These are phyloP conservation scores for Leptinotarsa juncta DNA, from an alignment of 2,888 invertebrate species.

Conservation along the genomic window DNA sequence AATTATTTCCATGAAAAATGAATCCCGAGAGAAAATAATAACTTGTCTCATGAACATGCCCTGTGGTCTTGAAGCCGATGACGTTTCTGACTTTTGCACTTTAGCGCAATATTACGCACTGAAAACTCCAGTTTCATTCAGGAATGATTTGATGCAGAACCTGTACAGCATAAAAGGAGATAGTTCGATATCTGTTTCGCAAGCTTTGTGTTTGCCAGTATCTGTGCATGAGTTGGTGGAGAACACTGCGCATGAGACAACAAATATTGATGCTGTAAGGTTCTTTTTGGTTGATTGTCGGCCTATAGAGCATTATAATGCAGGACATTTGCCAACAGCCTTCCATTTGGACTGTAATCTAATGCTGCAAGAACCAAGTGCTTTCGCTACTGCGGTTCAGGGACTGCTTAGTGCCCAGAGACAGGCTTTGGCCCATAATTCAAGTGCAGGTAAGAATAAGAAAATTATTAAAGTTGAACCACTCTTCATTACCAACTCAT, in stretches of 20 bases:
- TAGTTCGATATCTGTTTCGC: slow-evolving; percentile 69
- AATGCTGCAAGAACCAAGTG: slow-evolving; percentile 95
- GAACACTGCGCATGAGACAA: slow-evolving; percentile 77
- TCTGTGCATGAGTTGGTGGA: slow-evolving; percentile 92
- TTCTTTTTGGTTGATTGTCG: slow-evolving; percentile 98
- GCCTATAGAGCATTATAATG: slow-evolving; percentile 96
- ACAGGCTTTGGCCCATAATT: slow-evolving; percentile 87
- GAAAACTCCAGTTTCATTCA: slow-evolving; percentile 93
- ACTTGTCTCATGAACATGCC: slow-evolving; percentile 81
- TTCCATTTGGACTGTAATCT: slow-evolving; percentile 98
- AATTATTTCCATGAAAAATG: slow-evolving; percentile 81
- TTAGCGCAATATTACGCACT: slow-evolving; percentile 95
- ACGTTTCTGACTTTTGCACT: slow-evolving; percentile 96
- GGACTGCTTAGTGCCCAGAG: slow-evolving; percentile 90
- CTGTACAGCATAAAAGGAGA: slow-evolving; percentile 65
- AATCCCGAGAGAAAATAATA: slow-evolving; percentile 77
- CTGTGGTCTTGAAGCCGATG: slow-evolving; percentile 89
- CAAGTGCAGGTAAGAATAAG: slow-evolving; percentile 72
- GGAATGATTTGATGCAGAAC: slow-evolving; percentile 81
- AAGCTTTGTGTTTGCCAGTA: slow-evolving; percentile 96
- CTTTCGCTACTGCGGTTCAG: slow-evolving; percentile 94
- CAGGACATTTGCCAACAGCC: slow-evolving; percentile 95
- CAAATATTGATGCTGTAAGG: slow-evolving; percentile 73
- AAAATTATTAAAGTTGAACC: neutral
- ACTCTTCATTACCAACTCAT: no score